A percentile compares a stretch with the other conserved stretches of the same genome.
Evolutionary conservation across 2,797 vertebrate genomes (phyloP).

Genomic region (Nothura maculosa): DNA sequence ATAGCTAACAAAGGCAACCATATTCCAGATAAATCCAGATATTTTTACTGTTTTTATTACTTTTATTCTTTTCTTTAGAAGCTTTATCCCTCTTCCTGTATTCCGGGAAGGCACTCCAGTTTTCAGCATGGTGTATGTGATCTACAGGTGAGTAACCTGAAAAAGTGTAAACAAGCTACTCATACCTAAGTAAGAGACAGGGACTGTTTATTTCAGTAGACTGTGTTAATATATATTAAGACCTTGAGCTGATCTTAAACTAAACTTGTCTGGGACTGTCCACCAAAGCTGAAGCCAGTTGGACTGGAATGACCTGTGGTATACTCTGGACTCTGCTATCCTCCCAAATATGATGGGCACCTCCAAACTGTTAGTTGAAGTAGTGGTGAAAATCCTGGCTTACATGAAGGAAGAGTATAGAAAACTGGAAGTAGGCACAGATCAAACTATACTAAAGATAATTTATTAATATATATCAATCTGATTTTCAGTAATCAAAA

Average conservation of each 20-base stretch:
- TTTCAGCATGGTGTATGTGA: background rate
- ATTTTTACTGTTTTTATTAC: background rate
- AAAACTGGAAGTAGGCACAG: background rate
- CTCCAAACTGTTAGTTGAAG: background rate
- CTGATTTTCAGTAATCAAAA: background rate
- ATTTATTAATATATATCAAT: background rate
- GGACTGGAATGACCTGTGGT: background rate
- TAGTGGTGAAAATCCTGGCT: fast-evolving
- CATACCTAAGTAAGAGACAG: background rate
- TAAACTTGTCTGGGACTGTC: background rate
- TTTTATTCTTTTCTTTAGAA: background rate
- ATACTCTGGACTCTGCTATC: background rate
- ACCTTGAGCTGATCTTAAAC: background rate
- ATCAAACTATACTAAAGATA: background rate
- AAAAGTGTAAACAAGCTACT: background rate
- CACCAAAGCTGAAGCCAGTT: background rate
- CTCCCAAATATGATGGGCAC: background rate
- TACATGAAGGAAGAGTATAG: background rate
- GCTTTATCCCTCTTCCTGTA: background rate
- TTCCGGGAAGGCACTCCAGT: background rate
- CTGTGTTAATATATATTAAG: background rate
- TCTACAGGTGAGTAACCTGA: background rate
- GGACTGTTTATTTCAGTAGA: background rate
- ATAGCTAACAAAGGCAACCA: background rate
- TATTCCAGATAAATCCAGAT: background rate